Percentiles rank a stretch among this genome's conserved stretches.
phyloP scores from a whole-genome alignment of 2,888 invertebrate species.

The Druceiella hillmani region DNA sequence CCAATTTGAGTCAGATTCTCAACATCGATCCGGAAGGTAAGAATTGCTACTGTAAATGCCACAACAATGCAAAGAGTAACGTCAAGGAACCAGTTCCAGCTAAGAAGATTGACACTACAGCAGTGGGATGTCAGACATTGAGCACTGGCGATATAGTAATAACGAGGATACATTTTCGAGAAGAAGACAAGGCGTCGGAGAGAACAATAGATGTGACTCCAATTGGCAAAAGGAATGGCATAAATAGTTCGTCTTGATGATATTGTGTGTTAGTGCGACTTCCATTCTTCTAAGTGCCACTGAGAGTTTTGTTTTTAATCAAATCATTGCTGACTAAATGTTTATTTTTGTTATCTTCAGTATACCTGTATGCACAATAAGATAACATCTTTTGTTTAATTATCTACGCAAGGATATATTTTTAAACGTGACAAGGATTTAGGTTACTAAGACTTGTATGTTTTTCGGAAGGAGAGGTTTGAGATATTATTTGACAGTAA shows the following conservation, averaged over 20 bases:
- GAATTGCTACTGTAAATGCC: conserved; percentile 54
- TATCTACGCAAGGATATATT: too few relatives aligned
- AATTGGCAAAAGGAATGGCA: conserved; percentile 38
- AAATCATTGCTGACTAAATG: too few relatives aligned
- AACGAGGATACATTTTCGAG: conserved; percentile 66
- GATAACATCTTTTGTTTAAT: too few relatives aligned
- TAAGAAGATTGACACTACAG: conserved; percentile 36
- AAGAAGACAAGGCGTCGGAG: conserved; percentile 46
- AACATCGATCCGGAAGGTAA: conserved; percentile 42
- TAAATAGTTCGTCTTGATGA: conserved; percentile 44
- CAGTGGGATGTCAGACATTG: conserved; percentile 72
- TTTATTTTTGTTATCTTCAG: too few relatives aligned
- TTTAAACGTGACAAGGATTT: too few relatives aligned
- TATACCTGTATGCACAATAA: too few relatives aligned
- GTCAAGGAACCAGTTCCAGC: conserved; percentile 32
- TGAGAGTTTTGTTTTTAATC: too few relatives aligned
- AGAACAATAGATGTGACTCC: conserved; percentile 46
- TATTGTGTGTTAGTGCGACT: conserved; percentile 32
- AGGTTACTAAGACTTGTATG: too few relatives aligned
- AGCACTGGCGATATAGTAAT: conserved; percentile 92
- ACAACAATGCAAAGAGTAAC: conserved; percentile 41
- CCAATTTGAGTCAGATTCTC: conserved; percentile 46
- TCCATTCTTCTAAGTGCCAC: conserved; percentile 45
- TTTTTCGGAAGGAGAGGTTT: too few relatives aligned
- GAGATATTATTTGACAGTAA: too few relatives aligned